Evolutionary conservation across 2,113 vertebrate genomes (phyloP).

Genomic region (Prolemur simus): DNA sequence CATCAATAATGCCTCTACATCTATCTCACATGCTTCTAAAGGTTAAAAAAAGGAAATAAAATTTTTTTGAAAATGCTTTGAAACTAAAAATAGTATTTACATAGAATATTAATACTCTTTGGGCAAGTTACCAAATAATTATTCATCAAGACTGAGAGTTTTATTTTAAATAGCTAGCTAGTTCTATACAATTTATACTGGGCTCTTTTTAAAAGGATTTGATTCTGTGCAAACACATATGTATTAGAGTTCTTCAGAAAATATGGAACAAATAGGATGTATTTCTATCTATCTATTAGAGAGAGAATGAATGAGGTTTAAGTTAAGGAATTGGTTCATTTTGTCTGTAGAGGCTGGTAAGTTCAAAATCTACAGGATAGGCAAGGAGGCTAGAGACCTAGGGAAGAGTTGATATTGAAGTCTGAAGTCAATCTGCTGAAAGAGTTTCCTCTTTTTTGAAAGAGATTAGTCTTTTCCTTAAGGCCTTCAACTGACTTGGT

Average conservation of each 20-base stretch:
- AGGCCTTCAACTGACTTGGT: neutral
- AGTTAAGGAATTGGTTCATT: neutral
- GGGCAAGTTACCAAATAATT: neutral
- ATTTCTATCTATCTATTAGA: neutral
- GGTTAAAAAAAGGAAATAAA: neutral
- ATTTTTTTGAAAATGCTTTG: neutral
- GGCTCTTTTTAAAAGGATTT: neutral
- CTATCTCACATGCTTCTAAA: neutral
- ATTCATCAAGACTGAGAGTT: neutral
- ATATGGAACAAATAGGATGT: neutral
- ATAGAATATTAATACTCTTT: neutral
- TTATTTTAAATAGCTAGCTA: neutral
- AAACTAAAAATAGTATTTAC: neutral
- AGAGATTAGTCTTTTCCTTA: neutral
- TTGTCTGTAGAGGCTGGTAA: neutral
- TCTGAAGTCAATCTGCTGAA: neutral
- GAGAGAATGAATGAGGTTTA: neutral
- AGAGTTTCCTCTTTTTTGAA: neutral
- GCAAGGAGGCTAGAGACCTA: neutral
- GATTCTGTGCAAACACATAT: neutral
- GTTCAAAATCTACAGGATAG: neutral
- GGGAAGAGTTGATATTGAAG: neutral
- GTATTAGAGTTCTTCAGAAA: neutral
- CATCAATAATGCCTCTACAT: neutral
- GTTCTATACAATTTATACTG: neutral